These are phyloP conservation scores for Agrenia bidenticulata DNA, from an alignment of 2,888 invertebrate genomes.

Conservation along the genomic window DNA sequence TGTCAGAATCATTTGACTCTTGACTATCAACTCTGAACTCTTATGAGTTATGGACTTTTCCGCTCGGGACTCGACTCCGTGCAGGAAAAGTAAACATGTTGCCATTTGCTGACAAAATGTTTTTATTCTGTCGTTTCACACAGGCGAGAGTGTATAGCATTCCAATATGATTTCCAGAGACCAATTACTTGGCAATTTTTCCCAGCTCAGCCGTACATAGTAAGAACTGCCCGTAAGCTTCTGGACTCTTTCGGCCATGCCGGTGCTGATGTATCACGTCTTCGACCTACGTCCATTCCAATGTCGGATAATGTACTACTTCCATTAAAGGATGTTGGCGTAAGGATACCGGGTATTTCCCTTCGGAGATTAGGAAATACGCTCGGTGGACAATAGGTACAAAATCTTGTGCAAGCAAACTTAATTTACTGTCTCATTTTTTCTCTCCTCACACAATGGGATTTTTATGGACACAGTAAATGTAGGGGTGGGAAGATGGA, in stretches of 20 bases:
- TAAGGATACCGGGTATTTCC: too few species aligned
- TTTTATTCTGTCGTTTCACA: neutral
- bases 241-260: constrained; percentile 20
- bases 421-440: too few species aligned
- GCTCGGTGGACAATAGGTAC: too few species aligned
- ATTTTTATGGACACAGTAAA: too few species aligned
- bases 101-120: too few species aligned
- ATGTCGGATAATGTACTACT: neutral
- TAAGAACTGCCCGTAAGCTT: constrained; percentile 37
- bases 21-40: too few species aligned
- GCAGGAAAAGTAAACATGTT: too few species aligned
- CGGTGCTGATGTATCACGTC: neutral
- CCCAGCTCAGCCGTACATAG: constrained; percentile 49
- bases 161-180: constrained; percentile 41
- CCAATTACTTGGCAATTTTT: constrained; percentile 50
- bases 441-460: too few species aligned
- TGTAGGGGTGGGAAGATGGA: too few species aligned
- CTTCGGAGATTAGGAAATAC: too few species aligned
- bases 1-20: too few species aligned
- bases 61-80: neutral
- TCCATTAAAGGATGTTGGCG: neutral
- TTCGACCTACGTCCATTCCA: constrained; percentile 7
- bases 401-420: too few species aligned
- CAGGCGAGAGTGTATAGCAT: constrained; percentile 50
- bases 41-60: neutral